phyloP scores from a whole-genome alignment of 2,888 invertebrate genomes.

The Caenorhabditis sp. region DNA sequence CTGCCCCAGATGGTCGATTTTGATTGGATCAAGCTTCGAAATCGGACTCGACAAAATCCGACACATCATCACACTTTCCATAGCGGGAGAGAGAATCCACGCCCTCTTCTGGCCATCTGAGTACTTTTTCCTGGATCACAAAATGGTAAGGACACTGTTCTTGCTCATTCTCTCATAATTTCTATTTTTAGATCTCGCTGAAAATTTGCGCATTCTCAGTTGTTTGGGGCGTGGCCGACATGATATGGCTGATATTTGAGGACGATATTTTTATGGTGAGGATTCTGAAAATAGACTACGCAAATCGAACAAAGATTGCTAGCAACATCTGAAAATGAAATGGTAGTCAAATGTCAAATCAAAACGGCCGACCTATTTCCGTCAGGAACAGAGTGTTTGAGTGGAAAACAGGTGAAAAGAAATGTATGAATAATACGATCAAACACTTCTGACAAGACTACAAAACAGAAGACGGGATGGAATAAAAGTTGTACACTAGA shows the following conservation, averaged over 20 bases:
- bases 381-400: slow-evolving; percentile 18
- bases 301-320: slow-evolving; percentile 2
- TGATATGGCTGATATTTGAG: slow-evolving; percentile 67
- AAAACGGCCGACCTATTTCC: not conserved
- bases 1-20: slow-evolving; percentile 69
- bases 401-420: slow-evolving; percentile 33
- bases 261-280: slow-evolving; percentile 66
- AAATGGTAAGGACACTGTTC: slow-evolving; percentile 44
- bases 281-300: slow-evolving; percentile 20
- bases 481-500: not conserved
- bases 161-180: no score
- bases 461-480: slow-evolving; percentile 8
- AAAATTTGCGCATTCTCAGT: slow-evolving; percentile 63
- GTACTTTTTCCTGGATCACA: slow-evolving; percentile 70
- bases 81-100: slow-evolving; percentile 70
- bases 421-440: slow-evolving; percentile 14
- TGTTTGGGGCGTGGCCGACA: slow-evolving; percentile 68
- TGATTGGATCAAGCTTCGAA: slow-evolving; percentile 74
- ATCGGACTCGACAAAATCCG: slow-evolving; percentile 72
- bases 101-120: slow-evolving; percentile 68
- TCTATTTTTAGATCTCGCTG: slow-evolving; percentile 56
- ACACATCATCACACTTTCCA: slow-evolving; percentile 68
- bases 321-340: slow-evolving; percentile 6
- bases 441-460: slow-evolving; percentile 5
- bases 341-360: slow-evolving; percentile 9